phyloP scores from a whole-genome alignment of 2,888 invertebrate species.

The Chirona hameri region DNA sequence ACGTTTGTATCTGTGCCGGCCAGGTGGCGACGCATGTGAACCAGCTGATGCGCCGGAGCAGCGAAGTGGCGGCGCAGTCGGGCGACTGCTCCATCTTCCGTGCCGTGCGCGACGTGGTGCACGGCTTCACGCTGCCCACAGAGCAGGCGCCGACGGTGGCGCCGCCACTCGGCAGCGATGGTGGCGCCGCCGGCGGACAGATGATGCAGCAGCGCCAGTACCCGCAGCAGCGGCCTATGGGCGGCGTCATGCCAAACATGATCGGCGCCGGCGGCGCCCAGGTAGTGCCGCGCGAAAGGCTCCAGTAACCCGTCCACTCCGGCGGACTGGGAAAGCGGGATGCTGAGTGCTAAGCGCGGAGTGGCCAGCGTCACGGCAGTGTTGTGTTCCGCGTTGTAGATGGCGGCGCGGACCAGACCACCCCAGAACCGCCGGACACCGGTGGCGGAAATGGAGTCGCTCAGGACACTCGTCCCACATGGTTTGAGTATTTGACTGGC shows the following conservation, averaged over 20 bases:
- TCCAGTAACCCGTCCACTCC: background rate
- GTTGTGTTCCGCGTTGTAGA: no score
- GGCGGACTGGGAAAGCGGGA: no score
- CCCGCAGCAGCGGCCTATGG: background rate
- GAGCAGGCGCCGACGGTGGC: conserved; percentile 49
- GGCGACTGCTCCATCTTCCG: conserved; percentile 86
- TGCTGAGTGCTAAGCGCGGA: no score
- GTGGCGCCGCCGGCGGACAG: background rate
- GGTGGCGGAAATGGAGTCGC: no score
- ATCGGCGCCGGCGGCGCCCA: background rate
- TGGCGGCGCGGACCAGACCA: no score
- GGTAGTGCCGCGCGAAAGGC: background rate
- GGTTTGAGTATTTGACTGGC: no score
- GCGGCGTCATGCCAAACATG: background rate
- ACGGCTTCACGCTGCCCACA: conserved; percentile 75
- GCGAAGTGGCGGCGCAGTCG: conserved; percentile 48
- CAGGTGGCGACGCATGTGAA: conserved; percentile 61
- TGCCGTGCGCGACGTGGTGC: conserved; percentile 80
- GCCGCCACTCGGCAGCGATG: background rate
- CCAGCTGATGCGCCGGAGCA: conserved; percentile 56
- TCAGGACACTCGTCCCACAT: no score
- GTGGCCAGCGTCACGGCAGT: no score
- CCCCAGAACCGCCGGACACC: no score
- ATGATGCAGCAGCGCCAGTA: conserved; percentile 24
- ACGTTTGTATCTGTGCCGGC: conserved; percentile 39